Evolutionary conservation across 2,888 invertebrate species (phyloP).

Genomic region (Liposcelis brunnea): DNA sequence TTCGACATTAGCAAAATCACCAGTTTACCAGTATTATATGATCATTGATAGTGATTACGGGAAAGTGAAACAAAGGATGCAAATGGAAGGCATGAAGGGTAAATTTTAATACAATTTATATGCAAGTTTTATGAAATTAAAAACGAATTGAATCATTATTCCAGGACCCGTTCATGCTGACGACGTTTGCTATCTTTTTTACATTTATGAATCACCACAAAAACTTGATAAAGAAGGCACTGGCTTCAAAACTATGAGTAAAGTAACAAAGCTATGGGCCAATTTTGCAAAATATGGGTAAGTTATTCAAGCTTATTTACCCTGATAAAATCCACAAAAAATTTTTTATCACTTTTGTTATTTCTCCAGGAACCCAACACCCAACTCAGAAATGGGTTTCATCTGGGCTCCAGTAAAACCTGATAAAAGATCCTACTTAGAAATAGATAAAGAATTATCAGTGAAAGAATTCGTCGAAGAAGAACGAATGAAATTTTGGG

Average conservation of each 20-base stretch:
- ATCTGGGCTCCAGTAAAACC: constrained; percentile 1
- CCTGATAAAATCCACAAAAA: too few species aligned
- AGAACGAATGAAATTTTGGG: constrained; percentile 3
- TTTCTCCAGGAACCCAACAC: constrained; percentile 1
- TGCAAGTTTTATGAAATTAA: too few species aligned
- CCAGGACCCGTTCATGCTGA: neutral
- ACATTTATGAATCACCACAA: neutral
- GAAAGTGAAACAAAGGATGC: too few species aligned
- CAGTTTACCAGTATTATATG: neutral
- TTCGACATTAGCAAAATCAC: neutral
- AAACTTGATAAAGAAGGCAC: neutral
- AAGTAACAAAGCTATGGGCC: neutral
- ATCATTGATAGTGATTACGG: neutral
- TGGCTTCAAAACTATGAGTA: neutral
- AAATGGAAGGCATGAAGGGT: too few species aligned
- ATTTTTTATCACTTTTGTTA: too few species aligned
- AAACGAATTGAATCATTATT: too few species aligned
- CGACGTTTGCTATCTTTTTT: neutral
- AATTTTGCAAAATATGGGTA: neutral
- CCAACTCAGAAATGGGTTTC: neutral
- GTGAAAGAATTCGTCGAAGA: neutral
- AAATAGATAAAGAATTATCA: neutral
- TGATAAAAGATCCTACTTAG: neutral
- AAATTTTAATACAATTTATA: too few species aligned
- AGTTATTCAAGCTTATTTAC: neutral